Evolutionary conservation across 2,888 invertebrate species (phyloP).

Genomic region (Notocelia uddmanniana): DNA sequence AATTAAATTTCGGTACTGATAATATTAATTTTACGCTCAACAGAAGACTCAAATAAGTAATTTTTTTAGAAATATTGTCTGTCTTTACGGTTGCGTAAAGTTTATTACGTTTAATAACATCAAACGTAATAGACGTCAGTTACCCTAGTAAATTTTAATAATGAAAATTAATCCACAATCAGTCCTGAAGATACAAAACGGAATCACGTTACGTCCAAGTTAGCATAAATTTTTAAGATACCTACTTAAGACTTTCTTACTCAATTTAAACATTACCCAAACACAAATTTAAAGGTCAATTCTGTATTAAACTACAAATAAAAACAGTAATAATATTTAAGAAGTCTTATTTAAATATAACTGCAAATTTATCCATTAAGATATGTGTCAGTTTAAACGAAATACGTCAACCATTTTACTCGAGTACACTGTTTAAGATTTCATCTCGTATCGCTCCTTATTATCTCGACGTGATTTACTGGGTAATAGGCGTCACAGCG

Average conservation of each 20-base stretch:
- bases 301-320: background rate
- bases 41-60: background rate
- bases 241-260: no score
- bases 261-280: background rate
- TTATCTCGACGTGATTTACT: conserved; percentile 42
- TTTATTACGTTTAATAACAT: conserved; percentile 6
- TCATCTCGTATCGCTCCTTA: conserved; percentile 44
- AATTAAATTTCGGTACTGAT: conserved; percentile 16
- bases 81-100: background rate
- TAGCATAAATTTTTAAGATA: no score
- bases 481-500: conserved; percentile 36
- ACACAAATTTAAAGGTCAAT: background rate
- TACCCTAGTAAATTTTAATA: background rate
- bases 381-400: conserved; percentile 23
- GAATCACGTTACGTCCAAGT: no score
- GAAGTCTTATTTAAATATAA: conserved; percentile 17
- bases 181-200: no score
- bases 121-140: background rate
- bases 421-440: conserved; percentile 38
- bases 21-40: conserved; percentile 20
- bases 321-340: background rate
- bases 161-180: no score
- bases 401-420: conserved; percentile 36
- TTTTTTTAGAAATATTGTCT: background rate
- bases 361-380: conserved; percentile 23